Evolutionary conservation across 2,797 vertebrate species (phyloP).

Genomic region (Myripristis jacobus): DNA sequence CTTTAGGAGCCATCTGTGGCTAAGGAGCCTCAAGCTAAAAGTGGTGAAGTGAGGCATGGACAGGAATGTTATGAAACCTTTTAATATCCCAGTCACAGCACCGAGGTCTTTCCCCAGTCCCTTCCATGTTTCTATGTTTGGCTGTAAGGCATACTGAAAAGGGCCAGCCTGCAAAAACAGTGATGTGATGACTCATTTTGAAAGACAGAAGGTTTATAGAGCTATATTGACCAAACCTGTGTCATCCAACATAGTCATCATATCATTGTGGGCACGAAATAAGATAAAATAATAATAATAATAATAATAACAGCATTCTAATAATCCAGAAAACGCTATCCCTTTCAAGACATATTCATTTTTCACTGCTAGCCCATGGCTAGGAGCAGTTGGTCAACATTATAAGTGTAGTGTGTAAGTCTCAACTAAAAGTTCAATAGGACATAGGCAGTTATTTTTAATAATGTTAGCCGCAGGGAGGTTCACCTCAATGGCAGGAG

Average conservation of each 20-base stretch:
- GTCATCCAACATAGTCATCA: conserved; percentile 41
- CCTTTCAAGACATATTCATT: conserved; percentile 28
- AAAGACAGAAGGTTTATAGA: conserved; percentile 29
- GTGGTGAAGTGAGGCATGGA: conserved; percentile 40
- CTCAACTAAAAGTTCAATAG: conserved; percentile 14
- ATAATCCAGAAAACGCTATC: conserved; percentile 22
- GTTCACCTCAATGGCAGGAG: too few species aligned
- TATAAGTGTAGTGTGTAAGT: conserved; percentile 21
- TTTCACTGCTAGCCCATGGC: conserved; percentile 19
- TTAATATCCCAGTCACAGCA: conserved; percentile 55
- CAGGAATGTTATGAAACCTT: conserved; percentile 51
- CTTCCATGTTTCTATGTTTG: conserved; percentile 34
- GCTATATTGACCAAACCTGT: conserved; percentile 32
- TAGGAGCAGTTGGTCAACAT: conserved; percentile 17
- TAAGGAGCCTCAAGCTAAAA: conserved; percentile 54
- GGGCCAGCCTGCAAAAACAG: conserved; percentile 39
- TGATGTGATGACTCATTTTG: conserved; percentile 17
- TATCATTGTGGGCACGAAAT: conserved; percentile 12
- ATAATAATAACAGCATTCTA: background rate
- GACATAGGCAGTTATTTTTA: too few species aligned
- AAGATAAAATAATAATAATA: background rate
- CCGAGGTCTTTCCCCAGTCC: conserved; percentile 46
- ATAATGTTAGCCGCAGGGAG: too few species aligned
- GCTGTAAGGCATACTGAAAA: conserved; percentile 49
- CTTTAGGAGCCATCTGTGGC: conserved; percentile 57